Conservation (phyloP, 2,797 vertebrate genomes). For the Bucorvus abyssinicus region DNA sequence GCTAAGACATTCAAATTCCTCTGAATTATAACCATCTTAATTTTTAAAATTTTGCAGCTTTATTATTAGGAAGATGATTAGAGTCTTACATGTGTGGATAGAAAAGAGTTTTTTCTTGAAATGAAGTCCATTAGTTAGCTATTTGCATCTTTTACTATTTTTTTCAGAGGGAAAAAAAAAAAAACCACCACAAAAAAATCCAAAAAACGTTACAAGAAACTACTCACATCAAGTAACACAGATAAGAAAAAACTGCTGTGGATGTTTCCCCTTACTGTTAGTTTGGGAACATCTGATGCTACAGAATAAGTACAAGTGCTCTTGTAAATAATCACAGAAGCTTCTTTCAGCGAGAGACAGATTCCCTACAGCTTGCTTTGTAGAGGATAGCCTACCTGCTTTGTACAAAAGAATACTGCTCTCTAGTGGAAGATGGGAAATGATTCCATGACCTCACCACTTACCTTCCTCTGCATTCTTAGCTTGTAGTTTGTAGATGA, state of each 20-base stretch:
- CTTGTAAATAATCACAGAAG: not conserved
- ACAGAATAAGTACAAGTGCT: not conserved
- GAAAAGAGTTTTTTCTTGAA: not conserved
- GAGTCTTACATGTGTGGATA: not conserved
- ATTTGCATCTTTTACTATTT: not conserved
- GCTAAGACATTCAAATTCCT: not conserved
- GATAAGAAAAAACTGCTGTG: not conserved
- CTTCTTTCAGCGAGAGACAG: not conserved
- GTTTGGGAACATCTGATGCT: not conserved
- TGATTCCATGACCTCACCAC: conserved; percentile 68
- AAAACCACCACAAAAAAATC: not conserved
- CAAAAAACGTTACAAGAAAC: not conserved
- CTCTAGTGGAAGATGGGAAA: conserved; percentile 79
- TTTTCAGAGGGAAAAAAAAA: not conserved
- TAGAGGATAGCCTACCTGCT: conserved; percentile 61
- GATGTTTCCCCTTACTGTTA: not conserved
- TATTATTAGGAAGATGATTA: not conserved
- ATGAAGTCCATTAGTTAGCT: not conserved
- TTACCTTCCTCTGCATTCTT: conserved; percentile 39
- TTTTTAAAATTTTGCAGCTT: not conserved
- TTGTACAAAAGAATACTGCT: conserved; percentile 84
- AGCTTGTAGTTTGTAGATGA: conserved; percentile 18
- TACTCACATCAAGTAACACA: not conserved
- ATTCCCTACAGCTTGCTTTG: conserved; percentile 42
- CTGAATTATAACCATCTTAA: not conserved